These are phyloP conservation scores for Microtus pennsylvanicus DNA, from an alignment of 2,113 vertebrate species.

Conservation along the genomic window DNA sequence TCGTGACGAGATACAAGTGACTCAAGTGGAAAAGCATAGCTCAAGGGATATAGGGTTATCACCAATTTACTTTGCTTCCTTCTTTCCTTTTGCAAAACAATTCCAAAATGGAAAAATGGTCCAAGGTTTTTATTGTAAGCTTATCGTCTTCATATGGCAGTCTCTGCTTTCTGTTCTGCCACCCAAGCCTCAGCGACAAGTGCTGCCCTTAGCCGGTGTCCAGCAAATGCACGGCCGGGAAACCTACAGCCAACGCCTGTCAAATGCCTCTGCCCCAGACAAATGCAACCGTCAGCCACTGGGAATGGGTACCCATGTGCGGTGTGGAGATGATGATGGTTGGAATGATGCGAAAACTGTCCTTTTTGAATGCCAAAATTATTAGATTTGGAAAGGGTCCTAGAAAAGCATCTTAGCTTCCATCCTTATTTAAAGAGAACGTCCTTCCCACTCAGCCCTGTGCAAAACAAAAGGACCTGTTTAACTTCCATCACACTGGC, in stretches of 20 bases:
- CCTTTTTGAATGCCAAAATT: constrained; percentile 50
- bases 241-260: not conserved
- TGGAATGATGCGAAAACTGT: constrained; percentile 63
- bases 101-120: constrained; percentile 43
- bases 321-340: constrained; percentile 74
- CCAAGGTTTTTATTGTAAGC: constrained; percentile 30
- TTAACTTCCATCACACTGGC: constrained; percentile 64
- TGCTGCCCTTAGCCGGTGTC: not conserved
- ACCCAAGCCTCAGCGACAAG: not conserved
- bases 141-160: not conserved
- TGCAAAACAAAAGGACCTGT: constrained; percentile 72
- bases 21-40: not conserved
- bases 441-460: constrained; percentile 66
- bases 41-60: constrained; percentile 29
- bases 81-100: not conserved
- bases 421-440: constrained; percentile 55
- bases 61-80: constrained; percentile 5
- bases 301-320: constrained; percentile 42
- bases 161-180: constrained; percentile 7
- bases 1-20: not conserved
- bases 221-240: not conserved
- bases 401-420: constrained; percentile 75
- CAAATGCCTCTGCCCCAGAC: constrained; percentile 61
- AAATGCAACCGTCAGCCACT: constrained; percentile 44
- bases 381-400: constrained; percentile 76